phyloP scores from a whole-genome alignment of 2,888 invertebrate species.

The Calliopum simillimum region DNA sequence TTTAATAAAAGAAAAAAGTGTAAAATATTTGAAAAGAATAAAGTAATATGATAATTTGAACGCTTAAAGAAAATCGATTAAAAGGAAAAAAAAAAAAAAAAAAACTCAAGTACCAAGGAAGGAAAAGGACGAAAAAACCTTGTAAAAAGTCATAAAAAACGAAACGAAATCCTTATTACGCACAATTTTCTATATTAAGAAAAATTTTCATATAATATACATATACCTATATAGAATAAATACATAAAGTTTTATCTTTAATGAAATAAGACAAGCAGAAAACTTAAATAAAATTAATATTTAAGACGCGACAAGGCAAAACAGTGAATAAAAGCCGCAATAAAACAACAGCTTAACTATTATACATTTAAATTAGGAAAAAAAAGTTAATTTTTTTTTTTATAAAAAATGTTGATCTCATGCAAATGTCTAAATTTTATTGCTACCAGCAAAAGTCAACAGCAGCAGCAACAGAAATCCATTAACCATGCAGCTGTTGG shows the following conservation, averaged over 20 bases:
- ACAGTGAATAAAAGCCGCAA: neutral
- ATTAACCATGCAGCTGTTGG: slow-evolving; percentile 35
- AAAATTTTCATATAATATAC: no score
- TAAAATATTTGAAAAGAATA: neutral
- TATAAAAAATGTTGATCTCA: slow-evolving; percentile 66
- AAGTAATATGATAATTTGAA: no score
- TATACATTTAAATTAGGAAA: neutral
- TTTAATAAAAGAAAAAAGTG: neutral
- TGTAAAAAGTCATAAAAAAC: neutral
- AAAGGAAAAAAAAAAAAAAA: neutral
- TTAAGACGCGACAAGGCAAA: slow-evolving; percentile 6
- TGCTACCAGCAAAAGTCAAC: slow-evolving; percentile 51
- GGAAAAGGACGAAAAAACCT: neutral
- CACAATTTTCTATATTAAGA: slow-evolving; percentile 3
- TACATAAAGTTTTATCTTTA: neutral
- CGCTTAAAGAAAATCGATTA: slow-evolving; percentile 5
- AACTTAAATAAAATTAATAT: neutral
- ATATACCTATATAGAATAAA: no score
- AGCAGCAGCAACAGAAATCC: slow-evolving; percentile 30
- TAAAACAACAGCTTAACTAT: neutral
- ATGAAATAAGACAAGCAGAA: neutral
- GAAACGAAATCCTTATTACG: neutral
- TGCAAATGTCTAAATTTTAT: slow-evolving; percentile 81
- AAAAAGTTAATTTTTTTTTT: neutral
- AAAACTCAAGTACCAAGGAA: no score